A percentile compares a stretch with the other conserved stretches of the same genome.
Evolutionary conservation across 2,888 invertebrate genomes (phyloP).

Genomic region (Hypomecis punctinalis): DNA sequence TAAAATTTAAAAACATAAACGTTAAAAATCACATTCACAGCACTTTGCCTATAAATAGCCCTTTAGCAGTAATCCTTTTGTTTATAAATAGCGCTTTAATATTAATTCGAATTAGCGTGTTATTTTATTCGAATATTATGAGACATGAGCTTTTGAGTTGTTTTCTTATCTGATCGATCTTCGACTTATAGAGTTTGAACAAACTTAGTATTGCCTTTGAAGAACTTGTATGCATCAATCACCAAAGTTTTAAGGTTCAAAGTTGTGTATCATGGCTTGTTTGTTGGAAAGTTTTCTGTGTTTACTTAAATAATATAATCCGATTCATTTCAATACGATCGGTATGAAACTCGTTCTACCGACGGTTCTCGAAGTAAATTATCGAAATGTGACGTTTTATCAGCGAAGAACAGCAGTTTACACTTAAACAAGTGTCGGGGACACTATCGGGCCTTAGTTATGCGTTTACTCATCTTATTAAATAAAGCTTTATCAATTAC

Average conservation of each 20-base stretch:
- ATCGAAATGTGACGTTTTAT: constrained; percentile 81
- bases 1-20: constrained; percentile 1
- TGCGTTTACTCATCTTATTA: constrained; percentile 78
- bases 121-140: constrained; percentile 38
- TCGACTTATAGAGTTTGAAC: constrained; percentile 33
- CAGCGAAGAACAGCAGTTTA: constrained; percentile 80
- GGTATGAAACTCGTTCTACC: constrained; percentile 60
- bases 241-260: constrained; percentile 24
- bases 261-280: constrained; percentile 7
- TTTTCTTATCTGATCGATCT: constrained; percentile 46
- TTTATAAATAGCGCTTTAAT: constrained; percentile 26
- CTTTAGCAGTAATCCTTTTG: not conserved
- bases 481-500: constrained; percentile 73
- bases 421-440: constrained; percentile 81
- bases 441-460: constrained; percentile 70
- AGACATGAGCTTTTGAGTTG: constrained; percentile 42
- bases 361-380: constrained; percentile 68
- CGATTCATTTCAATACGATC: constrained; percentile 59
- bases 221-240: constrained; percentile 13
- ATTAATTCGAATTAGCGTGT: constrained; percentile 36
- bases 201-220: constrained; percentile 31
- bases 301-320: constrained; percentile 58
- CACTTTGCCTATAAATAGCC: not conserved
- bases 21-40: constrained; percentile 41
- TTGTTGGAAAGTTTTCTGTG: constrained; percentile 38